Conservation (phyloP, 92 coral and sea anemone species). For the Paramuricea clavata region DNA sequence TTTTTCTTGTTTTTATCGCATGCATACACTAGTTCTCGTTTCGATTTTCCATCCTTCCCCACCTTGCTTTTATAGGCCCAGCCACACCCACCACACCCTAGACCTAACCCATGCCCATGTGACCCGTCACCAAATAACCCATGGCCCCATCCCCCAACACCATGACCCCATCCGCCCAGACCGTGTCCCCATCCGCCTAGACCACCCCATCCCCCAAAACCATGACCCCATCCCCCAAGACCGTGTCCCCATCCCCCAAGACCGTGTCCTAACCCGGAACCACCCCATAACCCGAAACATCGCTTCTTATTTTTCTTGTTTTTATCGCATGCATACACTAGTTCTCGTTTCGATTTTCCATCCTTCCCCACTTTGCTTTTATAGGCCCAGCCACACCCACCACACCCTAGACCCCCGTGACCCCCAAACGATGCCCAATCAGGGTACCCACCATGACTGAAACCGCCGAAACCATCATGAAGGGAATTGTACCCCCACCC, state of each 20-base stretch:
- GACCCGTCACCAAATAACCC: constrained; percentile 43
- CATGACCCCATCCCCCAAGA: constrained; percentile 28
- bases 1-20: constrained; percentile 28
- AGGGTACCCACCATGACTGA: constrained; percentile 68
- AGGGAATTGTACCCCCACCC: constrained; percentile 81
- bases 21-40: constrained; percentile 33
- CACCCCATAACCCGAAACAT: constrained; percentile 61
- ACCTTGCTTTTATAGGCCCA: constrained; percentile 14
- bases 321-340: constrained; percentile 25
- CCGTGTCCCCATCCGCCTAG: constrained; percentile 62
- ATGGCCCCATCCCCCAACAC: constrained; percentile 20
- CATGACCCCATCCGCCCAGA: constrained; percentile 48
- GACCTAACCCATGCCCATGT: constrained; percentile 64
- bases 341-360: constrained; percentile 34
- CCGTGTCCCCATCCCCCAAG: constrained; percentile 9
- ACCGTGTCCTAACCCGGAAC: constrained; percentile 3
- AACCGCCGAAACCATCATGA: constrained; percentile 78
- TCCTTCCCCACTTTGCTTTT: constrained; percentile 49
- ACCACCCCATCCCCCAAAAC: constrained; percentile 16
- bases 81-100: constrained; percentile 61
- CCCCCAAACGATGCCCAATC: constrained; percentile 67
- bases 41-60: constrained; percentile 20
- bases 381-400: constrained; percentile 56
- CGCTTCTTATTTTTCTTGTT: constrained; percentile 18
- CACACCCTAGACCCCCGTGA: constrained; percentile 60